Conservation (phyloP, 2,888 invertebrate genomes). For the Dichetophora obliterata region DNA sequence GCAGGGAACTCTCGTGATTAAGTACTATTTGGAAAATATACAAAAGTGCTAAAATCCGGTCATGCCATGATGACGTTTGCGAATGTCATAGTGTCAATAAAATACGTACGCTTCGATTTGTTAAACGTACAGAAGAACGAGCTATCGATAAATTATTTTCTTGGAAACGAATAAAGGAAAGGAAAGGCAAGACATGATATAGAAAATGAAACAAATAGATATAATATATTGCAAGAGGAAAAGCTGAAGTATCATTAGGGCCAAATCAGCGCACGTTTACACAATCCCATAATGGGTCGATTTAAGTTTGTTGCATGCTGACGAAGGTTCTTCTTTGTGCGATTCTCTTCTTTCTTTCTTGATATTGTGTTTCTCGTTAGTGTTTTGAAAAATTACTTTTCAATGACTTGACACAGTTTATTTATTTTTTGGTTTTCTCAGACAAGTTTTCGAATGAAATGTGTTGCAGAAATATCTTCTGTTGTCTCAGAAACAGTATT, state of each 20-base stretch:
- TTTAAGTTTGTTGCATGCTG: neutral
- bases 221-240: neutral
- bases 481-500: too few species aligned
- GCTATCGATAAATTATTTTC: conserved; percentile 11
- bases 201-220: neutral
- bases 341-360: neutral
- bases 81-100: conserved; percentile 67
- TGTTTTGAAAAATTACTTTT: conserved; percentile 23
- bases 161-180: neutral
- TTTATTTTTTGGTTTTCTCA: neutral
- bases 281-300: conserved; percentile 25
- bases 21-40: conserved; percentile 66
- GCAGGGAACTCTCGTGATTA: conserved; percentile 57
- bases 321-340: conserved; percentile 10
- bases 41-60: conserved; percentile 67
- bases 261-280: conserved; percentile 30
- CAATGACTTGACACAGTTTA: conserved; percentile 24
- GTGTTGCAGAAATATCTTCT: too few species aligned
- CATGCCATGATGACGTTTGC: conserved; percentile 54
- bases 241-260: conserved; percentile 11
- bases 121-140: neutral
- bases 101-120: conserved; percentile 50
- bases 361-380: neutral
- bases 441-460: too few species aligned
- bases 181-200: neutral